phyloP scores from a whole-genome alignment of 2,113 vertebrate genomes.

The Ariopsis seemanni region DNA sequence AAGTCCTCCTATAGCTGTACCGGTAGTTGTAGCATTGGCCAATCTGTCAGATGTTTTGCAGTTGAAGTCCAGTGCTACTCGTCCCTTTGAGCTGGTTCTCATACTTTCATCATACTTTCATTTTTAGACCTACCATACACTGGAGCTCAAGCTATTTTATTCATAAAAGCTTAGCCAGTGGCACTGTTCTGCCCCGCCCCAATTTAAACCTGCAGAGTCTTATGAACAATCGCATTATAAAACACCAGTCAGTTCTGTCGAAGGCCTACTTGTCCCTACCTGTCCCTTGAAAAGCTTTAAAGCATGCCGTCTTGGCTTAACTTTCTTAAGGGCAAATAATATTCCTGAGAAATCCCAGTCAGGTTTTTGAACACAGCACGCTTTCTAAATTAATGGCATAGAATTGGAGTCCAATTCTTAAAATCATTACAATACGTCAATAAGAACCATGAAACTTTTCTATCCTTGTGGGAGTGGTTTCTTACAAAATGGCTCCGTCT shows the following conservation, averaged over 20 bases:
- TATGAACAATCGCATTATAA: not conserved
- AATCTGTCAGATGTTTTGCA: not conserved
- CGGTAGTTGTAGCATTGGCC: not conserved
- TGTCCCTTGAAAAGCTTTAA: not conserved
- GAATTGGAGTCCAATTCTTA: not conserved
- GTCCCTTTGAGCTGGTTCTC: not conserved
- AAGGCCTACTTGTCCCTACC: not conserved
- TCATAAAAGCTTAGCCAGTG: not conserved
- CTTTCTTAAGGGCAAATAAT: not conserved
- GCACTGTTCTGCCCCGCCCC: not conserved
- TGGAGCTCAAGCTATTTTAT: not conserved
- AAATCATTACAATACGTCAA: not conserved
- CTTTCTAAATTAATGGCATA: not conserved
- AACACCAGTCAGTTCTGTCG: not conserved
- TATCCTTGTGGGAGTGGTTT: not conserved
- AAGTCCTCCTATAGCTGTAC: not conserved
- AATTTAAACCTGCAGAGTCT: not conserved
- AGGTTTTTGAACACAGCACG: not conserved
- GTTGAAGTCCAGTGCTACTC: no score
- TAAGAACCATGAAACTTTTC: not conserved
- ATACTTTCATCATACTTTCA: no score
- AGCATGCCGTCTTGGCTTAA: not conserved
- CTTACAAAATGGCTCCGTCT: not conserved
- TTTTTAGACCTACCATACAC: not conserved
- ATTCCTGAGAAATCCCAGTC: not conserved